A percentile compares a stretch with the other conserved stretches of the same genome.
These are phyloP conservation scores for Metallyticus violacea DNA, from an alignment of 2,888 invertebrate genomes.

Conservation along the genomic window DNA sequence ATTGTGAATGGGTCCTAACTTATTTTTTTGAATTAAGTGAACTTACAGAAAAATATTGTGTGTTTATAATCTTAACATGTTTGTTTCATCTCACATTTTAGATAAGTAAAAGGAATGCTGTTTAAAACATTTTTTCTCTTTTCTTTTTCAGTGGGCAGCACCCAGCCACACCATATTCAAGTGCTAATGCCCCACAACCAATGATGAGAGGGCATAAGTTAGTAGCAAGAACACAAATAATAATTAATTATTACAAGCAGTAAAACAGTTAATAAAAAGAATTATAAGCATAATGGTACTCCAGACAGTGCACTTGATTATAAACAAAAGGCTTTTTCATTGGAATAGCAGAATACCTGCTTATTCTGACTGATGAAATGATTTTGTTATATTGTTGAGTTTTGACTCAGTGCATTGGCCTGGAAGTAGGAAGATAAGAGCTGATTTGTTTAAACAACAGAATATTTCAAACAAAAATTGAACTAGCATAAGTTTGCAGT, in stretches of 20 bases:
- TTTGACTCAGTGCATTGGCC: neutral
- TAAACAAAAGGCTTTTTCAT: constrained; percentile 14
- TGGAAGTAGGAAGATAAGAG: neutral
- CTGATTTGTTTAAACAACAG: neutral
- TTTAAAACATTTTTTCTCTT: neutral
- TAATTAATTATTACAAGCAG: constrained; percentile 13
- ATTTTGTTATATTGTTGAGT: neutral
- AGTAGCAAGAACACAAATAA: constrained; percentile 23
- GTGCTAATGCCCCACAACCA: constrained; percentile 47
- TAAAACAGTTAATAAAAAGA: constrained; percentile 13
- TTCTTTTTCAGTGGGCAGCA: constrained; percentile 31
- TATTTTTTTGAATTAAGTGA: too few species aligned
- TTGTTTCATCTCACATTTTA: neutral
- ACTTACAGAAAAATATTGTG: too few species aligned
- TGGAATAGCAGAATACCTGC: constrained; percentile 13
- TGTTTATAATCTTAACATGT: too few species aligned
- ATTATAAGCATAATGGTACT: neutral
- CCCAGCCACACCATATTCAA: constrained; percentile 42
- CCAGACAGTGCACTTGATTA: constrained; percentile 7
- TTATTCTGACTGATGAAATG: neutral
- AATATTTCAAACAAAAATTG: neutral
- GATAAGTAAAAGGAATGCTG: neutral
- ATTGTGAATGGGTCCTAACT: too few species aligned
- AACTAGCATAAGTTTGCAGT: neutral
- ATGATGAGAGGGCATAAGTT: constrained; percentile 25